A percentile compares a stretch with the other conserved stretches of the same genome.
Conservation (phyloP, 2,888 invertebrate species). For the Caenorhabditis imperialis region DNA sequence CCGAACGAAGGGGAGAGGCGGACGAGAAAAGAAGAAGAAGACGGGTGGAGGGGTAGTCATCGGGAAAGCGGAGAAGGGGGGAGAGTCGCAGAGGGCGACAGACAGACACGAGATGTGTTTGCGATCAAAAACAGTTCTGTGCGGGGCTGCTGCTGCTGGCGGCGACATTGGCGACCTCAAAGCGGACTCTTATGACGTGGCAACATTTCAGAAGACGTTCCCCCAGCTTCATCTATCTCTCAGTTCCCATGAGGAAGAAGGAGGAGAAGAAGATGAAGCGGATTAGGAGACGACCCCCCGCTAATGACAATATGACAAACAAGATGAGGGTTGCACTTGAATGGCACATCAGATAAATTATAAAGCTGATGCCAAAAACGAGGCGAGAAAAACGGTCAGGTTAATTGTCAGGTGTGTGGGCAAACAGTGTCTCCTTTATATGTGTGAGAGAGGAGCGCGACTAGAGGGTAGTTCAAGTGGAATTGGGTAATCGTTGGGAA, state of each 20-base stretch:
- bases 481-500: conserved; percentile 3
- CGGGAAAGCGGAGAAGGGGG: conserved; percentile 21
- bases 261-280: conserved; percentile 11
- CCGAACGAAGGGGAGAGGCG: too few relatives aligned
- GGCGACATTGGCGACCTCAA: conserved; percentile 52
- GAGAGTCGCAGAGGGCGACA: conserved; percentile 43
- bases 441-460: conserved; percentile 7
- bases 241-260: background rate
- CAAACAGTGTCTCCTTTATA: conserved; percentile 12
- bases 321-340: conserved; percentile 7
- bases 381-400: conserved; percentile 38
- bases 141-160: conserved; percentile 1
- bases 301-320: conserved; percentile 53
- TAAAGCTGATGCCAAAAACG: conserved; percentile 12
- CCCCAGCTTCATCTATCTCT: background rate
- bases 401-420: conserved; percentile 43
- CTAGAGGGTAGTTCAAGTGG: conserved; percentile 44
- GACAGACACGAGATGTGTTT: conserved; percentile 37
- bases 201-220: conserved; percentile 19
- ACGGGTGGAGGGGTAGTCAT: conserved; percentile 37
- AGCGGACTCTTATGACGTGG: conserved; percentile 47
- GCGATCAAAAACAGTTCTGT: conserved; percentile 52
- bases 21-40: conserved; percentile 40
- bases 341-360: conserved; percentile 1
- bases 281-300: conserved; percentile 34